Percentiles rank a stretch among this genome's conserved stretches.
Conservation (phyloP, 2,888 invertebrate species). For the Patella caerulea region DNA sequence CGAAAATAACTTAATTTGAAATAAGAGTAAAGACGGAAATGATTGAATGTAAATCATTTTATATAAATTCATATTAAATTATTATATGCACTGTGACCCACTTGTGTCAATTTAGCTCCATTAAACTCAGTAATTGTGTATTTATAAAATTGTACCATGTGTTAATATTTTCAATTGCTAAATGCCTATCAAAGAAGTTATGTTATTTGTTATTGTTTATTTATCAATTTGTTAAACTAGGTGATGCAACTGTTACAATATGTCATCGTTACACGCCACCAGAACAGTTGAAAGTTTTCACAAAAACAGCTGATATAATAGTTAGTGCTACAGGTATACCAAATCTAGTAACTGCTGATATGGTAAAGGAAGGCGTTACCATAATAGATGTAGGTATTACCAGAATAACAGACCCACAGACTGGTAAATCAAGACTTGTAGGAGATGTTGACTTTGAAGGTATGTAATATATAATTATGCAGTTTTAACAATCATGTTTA, state of each 20-base stretch:
- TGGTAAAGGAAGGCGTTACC: conserved; percentile 90
- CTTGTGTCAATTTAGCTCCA: too few species aligned
- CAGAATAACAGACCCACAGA: conserved; percentile 76
- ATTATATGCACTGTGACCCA: too few species aligned
- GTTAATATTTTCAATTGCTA: too few species aligned
- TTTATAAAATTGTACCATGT: too few species aligned
- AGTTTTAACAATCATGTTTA: neutral
- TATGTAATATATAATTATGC: conserved; percentile 38
- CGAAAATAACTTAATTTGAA: too few species aligned
- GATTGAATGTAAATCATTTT: too few species aligned
- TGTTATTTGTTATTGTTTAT: neutral
- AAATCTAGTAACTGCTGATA: conserved; percentile 76
- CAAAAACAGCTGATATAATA: conserved; percentile 83
- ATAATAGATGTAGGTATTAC: conserved; percentile 89
- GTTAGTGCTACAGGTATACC: conserved; percentile 81
- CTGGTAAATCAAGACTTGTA: conserved; percentile 80
- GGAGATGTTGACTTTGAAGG: conserved; percentile 91
- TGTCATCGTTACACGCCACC: conserved; percentile 90
- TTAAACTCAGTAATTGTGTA: too few species aligned
- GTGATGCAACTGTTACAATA: conserved; percentile 91
- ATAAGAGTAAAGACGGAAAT: too few species aligned
- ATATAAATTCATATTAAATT: too few species aligned
- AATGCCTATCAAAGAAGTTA: too few species aligned
- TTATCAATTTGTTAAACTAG: conserved; percentile 42
- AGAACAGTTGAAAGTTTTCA: conserved; percentile 80